A percentile compares a stretch with the other conserved stretches of the same genome.
phyloP scores from a whole-genome alignment of 2,888 invertebrate species.

The Dicyrtoma fusca region DNA sequence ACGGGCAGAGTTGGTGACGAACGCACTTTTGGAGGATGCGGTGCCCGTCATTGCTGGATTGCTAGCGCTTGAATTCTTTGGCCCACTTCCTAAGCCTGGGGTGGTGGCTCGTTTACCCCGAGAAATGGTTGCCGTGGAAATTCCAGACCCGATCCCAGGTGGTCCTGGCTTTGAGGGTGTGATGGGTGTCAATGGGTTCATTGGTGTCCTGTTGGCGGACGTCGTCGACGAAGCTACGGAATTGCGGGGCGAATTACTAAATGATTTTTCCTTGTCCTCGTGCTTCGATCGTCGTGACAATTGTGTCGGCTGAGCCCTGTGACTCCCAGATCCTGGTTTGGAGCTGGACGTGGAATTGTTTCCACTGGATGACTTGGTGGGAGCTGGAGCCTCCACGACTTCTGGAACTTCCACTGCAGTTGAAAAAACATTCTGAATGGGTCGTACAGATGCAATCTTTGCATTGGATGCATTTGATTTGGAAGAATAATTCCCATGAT shows the following conservation, averaged over 20 bases:
- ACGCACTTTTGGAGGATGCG: slow-evolving; percentile 42
- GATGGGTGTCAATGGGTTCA: slow-evolving; percentile 49
- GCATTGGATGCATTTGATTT: slow-evolving; percentile 30
- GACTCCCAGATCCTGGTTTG: not conserved
- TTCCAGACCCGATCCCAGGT: not conserved
- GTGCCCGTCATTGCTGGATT: slow-evolving; percentile 10
- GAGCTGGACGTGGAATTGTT: not conserved
- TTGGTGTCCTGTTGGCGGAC: slow-evolving; percentile 47
- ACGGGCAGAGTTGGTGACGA: slow-evolving; percentile 54
- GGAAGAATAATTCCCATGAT: slow-evolving; percentile 7
- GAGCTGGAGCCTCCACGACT: not conserved
- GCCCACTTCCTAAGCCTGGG: slow-evolving; percentile 26
- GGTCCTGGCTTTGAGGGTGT: slow-evolving; percentile 46
- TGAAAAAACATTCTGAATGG: slow-evolving; percentile 47
- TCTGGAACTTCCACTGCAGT: slow-evolving; percentile 26
- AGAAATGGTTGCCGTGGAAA: not conserved
- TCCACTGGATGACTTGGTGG: not conserved
- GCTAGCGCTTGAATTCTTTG: slow-evolving; percentile 22
- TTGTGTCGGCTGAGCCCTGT: not conserved
- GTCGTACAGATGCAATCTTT: slow-evolving; percentile 53
- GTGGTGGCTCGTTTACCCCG: not conserved
- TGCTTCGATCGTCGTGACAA: slow-evolving; percentile 2
- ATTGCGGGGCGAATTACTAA: slow-evolving; percentile 33
- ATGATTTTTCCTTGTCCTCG: slow-evolving; percentile 31
- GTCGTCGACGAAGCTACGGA: slow-evolving; percentile 29